These are phyloP conservation scores for Spialia ferax DNA, from an alignment of 2,888 invertebrate species.

Conservation along the genomic window DNA sequence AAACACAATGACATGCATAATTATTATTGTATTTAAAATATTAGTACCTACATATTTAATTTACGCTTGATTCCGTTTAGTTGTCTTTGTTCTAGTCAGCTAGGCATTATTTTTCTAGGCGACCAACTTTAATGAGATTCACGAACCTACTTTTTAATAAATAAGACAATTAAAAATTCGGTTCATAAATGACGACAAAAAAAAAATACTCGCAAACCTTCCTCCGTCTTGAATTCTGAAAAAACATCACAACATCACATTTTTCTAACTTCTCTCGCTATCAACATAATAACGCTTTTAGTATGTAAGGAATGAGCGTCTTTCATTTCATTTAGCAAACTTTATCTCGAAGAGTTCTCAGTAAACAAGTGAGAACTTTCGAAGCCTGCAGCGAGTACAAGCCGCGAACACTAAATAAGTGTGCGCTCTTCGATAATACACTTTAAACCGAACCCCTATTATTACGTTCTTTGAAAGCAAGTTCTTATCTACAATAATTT, in stretches of 20 bases:
- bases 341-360: slow-evolving; percentile 12
- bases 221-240: too few species aligned
- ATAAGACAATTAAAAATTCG: too few species aligned
- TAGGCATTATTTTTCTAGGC: too few species aligned
- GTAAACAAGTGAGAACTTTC: slow-evolving; percentile 20
- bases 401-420: slow-evolving; percentile 8
- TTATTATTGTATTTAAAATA: too few species aligned
- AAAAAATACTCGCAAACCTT: too few species aligned
- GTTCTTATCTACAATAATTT: not conserved
- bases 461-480: slow-evolving; percentile 11
- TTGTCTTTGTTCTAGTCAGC: too few species aligned
- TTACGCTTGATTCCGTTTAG: too few species aligned
- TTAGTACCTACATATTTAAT: too few species aligned
- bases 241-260: not conserved
- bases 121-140: too few species aligned
- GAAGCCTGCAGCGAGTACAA: slow-evolving; percentile 1
- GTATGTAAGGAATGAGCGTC: slow-evolving; percentile 8
- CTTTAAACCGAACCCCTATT: slow-evolving; percentile 12
- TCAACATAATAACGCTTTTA: not conserved
- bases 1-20: too few species aligned
- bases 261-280: not conserved
- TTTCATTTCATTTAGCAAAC: slow-evolving; percentile 23
- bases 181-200: too few species aligned
- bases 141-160: too few species aligned
- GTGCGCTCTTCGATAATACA: slow-evolving; percentile 17